Base-by-base conservation (phyloP, 2,888 invertebrate species). In the Diabrotica balteata region DNA sequence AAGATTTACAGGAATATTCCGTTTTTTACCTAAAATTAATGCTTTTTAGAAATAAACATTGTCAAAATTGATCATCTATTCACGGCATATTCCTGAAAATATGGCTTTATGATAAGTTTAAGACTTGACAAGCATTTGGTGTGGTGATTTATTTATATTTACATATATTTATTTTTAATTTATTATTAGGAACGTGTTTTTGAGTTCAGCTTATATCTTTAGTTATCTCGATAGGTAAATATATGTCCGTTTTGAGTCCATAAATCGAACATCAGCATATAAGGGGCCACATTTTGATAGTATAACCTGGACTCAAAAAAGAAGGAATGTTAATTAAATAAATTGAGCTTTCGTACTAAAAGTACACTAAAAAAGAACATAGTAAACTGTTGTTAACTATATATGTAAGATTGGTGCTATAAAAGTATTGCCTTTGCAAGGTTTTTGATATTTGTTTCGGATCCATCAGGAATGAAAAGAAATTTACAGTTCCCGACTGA, bases 381-480 rank as follows among this genome's bases (percentile, higher is more conserved):
- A 63, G 52, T 58, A 64, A 58, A 64, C 58, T 76, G 76, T 82
- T 84, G 82, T 84, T 83, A 82, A 81, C 81, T 83, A 83, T 80
- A 81, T 81, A 82, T 81, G 80, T 83, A 82, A 82, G 82, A 81
- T 81, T 83, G 84, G 84, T 84, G 84, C 84, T 84, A 84, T 77
- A 77, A 75, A 77, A 82, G 80, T 82, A 79, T 80, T 82, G 83
- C 83, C 83, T 83, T 83, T 51, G 72, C 59, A 65, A 68, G 68
- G 71, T 63, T 69, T 68, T 70, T 62, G 49, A 78, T 77, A 77
- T 77, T 78, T 75, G 75, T 74, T 76, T 76, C 55, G 65, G 64
- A 64, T 72, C 75, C 79, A 79, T 73, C 79, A 75, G 79, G 78
- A 71, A 51, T 50, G 44, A 42, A 59, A 51, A 49, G 11, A 63